Evolutionary conservation across 2,797 vertebrate genomes (phyloP), one percentile per base, ranked within the genome.

Genomic region (Balearica regulorum): DNA sequence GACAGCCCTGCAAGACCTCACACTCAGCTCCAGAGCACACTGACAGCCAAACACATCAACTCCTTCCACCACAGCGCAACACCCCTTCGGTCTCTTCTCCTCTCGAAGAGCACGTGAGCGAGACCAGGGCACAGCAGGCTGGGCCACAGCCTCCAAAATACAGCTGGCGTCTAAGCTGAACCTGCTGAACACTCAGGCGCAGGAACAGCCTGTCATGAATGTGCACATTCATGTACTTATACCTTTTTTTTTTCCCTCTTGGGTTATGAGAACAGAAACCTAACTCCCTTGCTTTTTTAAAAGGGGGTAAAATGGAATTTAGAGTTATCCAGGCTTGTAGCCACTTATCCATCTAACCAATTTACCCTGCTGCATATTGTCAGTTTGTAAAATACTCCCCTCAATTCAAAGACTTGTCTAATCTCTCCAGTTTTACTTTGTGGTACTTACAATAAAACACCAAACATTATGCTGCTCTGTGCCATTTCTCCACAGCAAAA

Each of bases 31-130:
- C 17, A 11, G 18, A 81, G 68, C 46, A 44, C n/a, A 2, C 1
- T 4, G 31, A 26, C 33, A 46, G 5, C 43, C 48, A 3, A 75
- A 49, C 28, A 16, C 43, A n/a, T 4, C 28, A 12, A 15, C 11
- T 11, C 19, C 18, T 85, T 58, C 24, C 24, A 28, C 17, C 41
- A 20, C 43, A 33, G 13, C 3, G 1, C 54, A 22, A 0, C 55
- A 13, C 15, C 46, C 31, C 26, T 55, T 20, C 31, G 3, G 1
- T 6, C 73, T 15, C n/a, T 7, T 6, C 37, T 33, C 39, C 33
- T 37, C 57, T 25, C 0, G 1, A 16, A 66, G 28, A 19, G 15
- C 35, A 11, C 1, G 1, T 39, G 17, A 54, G 20, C 0, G 2
- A 31, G 62, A 26, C 18, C 33, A 58, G 39, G 19, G 49, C 14